Base-by-base conservation (phyloP, 2,797 vertebrate species). In the Emydoidea blandingii region DNA sequence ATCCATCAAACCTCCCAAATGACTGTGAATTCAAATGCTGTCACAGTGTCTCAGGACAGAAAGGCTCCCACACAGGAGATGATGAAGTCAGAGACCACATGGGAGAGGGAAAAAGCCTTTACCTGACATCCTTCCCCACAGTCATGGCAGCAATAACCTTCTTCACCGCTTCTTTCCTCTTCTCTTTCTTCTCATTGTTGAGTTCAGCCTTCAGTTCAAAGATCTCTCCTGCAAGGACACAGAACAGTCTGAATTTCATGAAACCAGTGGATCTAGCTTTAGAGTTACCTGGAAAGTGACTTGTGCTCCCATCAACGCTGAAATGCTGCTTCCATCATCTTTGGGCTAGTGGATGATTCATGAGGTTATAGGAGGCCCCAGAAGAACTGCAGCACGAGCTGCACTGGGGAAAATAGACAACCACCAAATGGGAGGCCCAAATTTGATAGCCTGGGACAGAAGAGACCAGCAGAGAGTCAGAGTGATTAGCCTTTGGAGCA, bases 141-240 rank as follows among this genome's bases (percentile, higher is more conserved):
- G 99, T 99, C 99, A 99, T 99, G 95, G 99, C 99, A 59, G 99
- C 99, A 68, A 99, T 99, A 95, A 99, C 99, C 96, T 99, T 99
- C 98, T 99, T 99, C 31, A 99, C 99, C 0, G 99, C 99, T 97
- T 99, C 99, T 97, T 99, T 99, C 95, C 99, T 98, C 97, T 99
- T 99, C 98, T 99, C 99, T 95, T 99, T 99, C 98, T 99, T 99
- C 96, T 99, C 99, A 99, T 99, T 99, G 98, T 99, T 99, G 97
- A 99, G 98, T 94, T 99, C 99, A 25, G 99, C 99, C 98, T 99
- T 99, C 97, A 99, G 98, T 94, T 99, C 99, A 98, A 99, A 99
- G 97, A 99, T 99, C 98, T 99, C 99, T 92, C 99, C 99, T 99
- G 95, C 18, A 85, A 98, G 65, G 95, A 92, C 44, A 96, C 25